Percentiles rank a stretch among this genome's conserved stretches.
Evolutionary conservation across 2,888 invertebrate genomes (phyloP).

Genomic region (Drosophila peninsularis): DNA sequence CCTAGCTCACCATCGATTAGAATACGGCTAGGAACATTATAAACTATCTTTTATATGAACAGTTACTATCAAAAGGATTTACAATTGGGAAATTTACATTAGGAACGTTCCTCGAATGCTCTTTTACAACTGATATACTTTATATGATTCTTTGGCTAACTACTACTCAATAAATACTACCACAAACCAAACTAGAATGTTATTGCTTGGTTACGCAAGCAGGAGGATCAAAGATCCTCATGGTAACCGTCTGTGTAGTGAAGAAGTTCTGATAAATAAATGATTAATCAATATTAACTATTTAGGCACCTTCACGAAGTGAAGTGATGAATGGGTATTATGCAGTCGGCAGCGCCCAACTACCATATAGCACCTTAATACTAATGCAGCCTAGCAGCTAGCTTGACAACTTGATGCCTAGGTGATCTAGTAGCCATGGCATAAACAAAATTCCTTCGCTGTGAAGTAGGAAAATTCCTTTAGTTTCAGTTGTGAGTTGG

Average conservation of each 20-base stretch:
- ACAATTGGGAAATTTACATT: background rate
- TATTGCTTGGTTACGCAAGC: background rate
- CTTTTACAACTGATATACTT: background rate
- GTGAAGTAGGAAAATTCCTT: slow-evolving; percentile 2
- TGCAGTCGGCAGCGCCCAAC: background rate
- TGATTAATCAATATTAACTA: slow-evolving; percentile 5
- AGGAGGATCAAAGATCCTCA: background rate
- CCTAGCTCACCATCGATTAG: background rate
- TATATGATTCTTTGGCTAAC: background rate
- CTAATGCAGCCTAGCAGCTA: background rate
- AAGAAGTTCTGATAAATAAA: background rate
- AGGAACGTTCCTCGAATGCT: background rate
- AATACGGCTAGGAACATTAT: too few species aligned
- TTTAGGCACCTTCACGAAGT: too few species aligned
- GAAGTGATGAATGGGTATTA: background rate
- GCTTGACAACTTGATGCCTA: slow-evolving; percentile 27
- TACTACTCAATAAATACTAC: slow-evolving; percentile 5
- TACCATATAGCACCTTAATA: background rate
- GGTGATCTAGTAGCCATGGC: slow-evolving; percentile 47
- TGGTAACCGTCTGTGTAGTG: background rate
- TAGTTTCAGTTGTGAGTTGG: slow-evolving; percentile 31
- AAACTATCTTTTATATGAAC: background rate
- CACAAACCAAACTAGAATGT: background rate
- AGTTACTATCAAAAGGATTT: background rate
- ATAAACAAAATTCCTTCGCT: slow-evolving; percentile 20